Conservation (phyloP, 1,140 invertebrate genomes). For the Thaumetopoea pityocampa region DNA sequence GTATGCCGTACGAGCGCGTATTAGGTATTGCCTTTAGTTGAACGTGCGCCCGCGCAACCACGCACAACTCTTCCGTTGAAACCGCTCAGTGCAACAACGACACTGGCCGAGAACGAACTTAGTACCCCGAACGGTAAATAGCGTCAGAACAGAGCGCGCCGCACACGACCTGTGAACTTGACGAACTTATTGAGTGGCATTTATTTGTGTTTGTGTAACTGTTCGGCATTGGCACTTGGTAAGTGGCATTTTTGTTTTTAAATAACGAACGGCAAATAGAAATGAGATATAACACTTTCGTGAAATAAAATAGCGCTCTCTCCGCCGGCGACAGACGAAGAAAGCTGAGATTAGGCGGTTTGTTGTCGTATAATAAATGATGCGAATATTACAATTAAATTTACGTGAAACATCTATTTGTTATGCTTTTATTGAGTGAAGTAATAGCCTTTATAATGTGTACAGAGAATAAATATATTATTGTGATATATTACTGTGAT, state of each 20-base stretch:
- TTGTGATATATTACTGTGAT: no score
- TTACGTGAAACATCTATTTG: not conserved
- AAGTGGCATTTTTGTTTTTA: slow-evolving; percentile 23
- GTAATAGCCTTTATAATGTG: no score
- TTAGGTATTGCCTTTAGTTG: slow-evolving; percentile 56
- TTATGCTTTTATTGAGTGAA: not conserved
- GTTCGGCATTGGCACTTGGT: slow-evolving; percentile 28
- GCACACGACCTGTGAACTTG: slow-evolving; percentile 37
- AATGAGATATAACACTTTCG: slow-evolving; percentile 20
- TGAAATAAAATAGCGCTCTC: slow-evolving; percentile 20
- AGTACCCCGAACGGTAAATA: slow-evolving; percentile 39
- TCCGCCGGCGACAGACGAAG: slow-evolving; percentile 18
- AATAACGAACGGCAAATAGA: slow-evolving; percentile 3
- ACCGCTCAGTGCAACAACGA: slow-evolving; percentile 59
- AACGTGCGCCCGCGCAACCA: slow-evolving; percentile 51
- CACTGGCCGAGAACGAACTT: slow-evolving; percentile 64
- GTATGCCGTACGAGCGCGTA: slow-evolving; percentile 31
- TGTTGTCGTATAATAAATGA: slow-evolving; percentile 6
- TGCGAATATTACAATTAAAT: slow-evolving; percentile 1
- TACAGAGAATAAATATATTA: no score
- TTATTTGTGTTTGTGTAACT: slow-evolving; percentile 43
- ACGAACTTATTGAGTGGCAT: slow-evolving; percentile 49
- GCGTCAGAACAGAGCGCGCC: slow-evolving; percentile 21
- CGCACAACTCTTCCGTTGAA: slow-evolving; percentile 57
- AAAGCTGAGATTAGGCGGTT: slow-evolving; percentile 14